phyloP scores from a whole-genome alignment of 1,140 invertebrate species.

The Orchestia grillus region DNA sequence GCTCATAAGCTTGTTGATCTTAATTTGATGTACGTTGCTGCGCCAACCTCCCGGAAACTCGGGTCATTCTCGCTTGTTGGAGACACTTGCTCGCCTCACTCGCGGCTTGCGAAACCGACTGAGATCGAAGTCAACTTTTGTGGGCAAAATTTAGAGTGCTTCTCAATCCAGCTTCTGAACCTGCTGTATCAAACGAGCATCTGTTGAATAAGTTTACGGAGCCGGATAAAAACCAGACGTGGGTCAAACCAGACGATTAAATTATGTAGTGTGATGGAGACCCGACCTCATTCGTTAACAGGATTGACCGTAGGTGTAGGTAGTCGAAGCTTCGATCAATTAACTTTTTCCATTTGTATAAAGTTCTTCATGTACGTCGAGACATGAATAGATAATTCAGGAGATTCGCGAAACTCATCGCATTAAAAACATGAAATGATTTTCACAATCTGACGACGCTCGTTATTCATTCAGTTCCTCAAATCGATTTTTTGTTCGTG shows the following conservation, averaged over 20 bases:
- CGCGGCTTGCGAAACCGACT: neutral
- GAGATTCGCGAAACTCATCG: neutral
- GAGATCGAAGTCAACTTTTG: neutral
- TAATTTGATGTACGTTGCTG: neutral
- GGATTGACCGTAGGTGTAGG: too few relatives aligned
- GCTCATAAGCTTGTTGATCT: neutral
- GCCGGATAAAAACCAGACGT: too few relatives aligned
- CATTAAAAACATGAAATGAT: neutral
- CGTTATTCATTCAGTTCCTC: neutral
- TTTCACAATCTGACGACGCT: neutral
- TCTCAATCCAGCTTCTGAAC: neutral
- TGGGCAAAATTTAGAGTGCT: too few relatives aligned
- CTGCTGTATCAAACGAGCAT: neutral
- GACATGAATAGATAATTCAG: too few relatives aligned
- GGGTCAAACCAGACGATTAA: neutral
- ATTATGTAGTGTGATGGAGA: too few relatives aligned
- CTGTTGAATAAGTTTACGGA: neutral
- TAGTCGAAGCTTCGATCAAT: too few relatives aligned
- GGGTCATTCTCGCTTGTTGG: neutral
- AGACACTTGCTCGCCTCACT: neutral
- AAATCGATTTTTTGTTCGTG: neutral
- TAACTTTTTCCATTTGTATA: too few relatives aligned
- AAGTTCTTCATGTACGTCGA: neutral
- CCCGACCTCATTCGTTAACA: too few relatives aligned
- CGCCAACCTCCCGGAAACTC: neutral